phyloP scores from a whole-genome alignment of 2,888 invertebrate species.

The Helleia helle region DNA sequence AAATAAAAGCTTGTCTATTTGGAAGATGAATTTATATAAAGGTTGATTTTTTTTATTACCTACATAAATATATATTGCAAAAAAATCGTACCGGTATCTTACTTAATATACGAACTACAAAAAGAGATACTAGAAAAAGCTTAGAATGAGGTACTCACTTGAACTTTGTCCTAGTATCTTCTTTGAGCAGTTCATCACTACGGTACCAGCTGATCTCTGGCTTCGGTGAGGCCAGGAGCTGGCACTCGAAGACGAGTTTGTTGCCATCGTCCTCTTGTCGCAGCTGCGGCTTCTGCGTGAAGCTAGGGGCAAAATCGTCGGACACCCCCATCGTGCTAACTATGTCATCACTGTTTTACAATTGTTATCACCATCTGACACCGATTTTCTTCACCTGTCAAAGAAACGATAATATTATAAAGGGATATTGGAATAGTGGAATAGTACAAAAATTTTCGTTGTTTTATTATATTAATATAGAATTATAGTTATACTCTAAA shows the following conservation, averaged over 20 bases:
- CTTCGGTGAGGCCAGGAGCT: conserved; percentile 88
- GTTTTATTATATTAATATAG: too few species aligned
- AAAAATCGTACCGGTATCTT: too few species aligned
- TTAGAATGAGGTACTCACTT: conserved; percentile 70
- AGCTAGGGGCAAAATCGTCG: conserved; percentile 98
- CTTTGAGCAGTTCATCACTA: conserved; percentile 87
- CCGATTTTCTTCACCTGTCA: conserved; percentile 32
- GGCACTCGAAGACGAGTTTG: conserved; percentile 95
- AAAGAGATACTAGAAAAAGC: too few species aligned
- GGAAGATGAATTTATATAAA: too few species aligned
- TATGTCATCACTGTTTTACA: conserved; percentile 57
- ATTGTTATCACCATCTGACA: conserved; percentile 23
- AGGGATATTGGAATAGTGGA: too few species aligned
- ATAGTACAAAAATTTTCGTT: too few species aligned
- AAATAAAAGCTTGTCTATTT: too few species aligned
- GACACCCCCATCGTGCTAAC: conserved; percentile 83
- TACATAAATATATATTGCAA: too few species aligned
- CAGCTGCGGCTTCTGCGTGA: conserved; percentile 97
- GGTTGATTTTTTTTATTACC: too few species aligned
- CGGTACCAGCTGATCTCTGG: conserved; percentile 95
- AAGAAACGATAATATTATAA: too few species aligned
- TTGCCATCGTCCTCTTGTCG: conserved; percentile 97
- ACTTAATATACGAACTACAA: too few species aligned
- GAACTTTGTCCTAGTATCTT: conserved; percentile 90
- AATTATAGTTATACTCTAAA: too few species aligned